phyloP scores from a whole-genome alignment of 2,888 invertebrate species.

The Scelioninae gen. 1 region DNA sequence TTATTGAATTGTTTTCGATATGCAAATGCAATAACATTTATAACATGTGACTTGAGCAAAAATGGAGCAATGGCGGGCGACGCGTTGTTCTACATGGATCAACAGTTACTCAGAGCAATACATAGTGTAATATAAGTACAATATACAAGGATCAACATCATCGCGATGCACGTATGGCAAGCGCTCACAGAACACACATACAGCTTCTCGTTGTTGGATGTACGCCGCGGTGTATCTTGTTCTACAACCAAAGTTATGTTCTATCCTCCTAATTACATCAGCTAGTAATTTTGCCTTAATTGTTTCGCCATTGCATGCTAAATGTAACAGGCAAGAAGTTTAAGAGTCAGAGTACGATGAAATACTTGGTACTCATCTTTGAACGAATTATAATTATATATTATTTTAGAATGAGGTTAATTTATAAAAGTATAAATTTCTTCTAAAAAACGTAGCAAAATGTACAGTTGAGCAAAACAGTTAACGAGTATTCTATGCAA shows the following conservation, averaged over 20 bases:
- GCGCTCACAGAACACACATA: slow-evolving; percentile 51
- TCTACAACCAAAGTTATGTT: slow-evolving; percentile 64
- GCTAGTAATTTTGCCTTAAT: slow-evolving; percentile 55
- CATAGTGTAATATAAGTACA: slow-evolving; percentile 66
- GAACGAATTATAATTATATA: too few species aligned
- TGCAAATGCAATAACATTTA: slow-evolving; percentile 66
- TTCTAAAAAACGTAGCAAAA: too few species aligned
- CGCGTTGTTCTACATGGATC: slow-evolving; percentile 69
- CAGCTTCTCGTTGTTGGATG: slow-evolving; percentile 47
- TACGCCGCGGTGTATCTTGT: slow-evolving; percentile 54
- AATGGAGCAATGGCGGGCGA: slow-evolving; percentile 77
- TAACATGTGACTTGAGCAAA: slow-evolving; percentile 76
- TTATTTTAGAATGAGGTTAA: too few species aligned
- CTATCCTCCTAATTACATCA: slow-evolving; percentile 61
- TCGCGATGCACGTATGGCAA: slow-evolving; percentile 45
- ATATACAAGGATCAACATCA: slow-evolving; percentile 57
- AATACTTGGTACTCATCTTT: slow-evolving; percentile 35
- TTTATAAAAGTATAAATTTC: too few species aligned
- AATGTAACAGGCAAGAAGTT: slow-evolving; percentile 41
- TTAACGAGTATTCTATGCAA: too few species aligned
- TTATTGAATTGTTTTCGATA: slow-evolving; percentile 65
- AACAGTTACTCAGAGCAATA: slow-evolving; percentile 63
- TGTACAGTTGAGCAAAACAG: too few species aligned
- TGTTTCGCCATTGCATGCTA: slow-evolving; percentile 41
- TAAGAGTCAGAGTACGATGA: slow-evolving; percentile 9